These are phyloP conservation scores for Ennomos fuscantarius DNA, from an alignment of 2,888 invertebrate species.

Conservation along the genomic window DNA sequence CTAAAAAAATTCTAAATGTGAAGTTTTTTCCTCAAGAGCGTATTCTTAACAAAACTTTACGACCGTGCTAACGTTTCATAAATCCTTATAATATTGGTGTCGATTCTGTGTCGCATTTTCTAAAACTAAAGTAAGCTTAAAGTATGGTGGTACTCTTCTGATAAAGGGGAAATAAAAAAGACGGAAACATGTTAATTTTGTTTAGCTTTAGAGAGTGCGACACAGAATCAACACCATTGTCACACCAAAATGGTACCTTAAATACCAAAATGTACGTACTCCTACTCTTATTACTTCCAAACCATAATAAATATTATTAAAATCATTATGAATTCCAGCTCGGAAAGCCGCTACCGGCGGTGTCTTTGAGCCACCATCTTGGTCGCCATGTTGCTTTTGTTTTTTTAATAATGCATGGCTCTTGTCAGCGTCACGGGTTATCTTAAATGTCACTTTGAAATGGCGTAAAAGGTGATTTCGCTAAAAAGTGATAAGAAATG, in stretches of 20 bases:
- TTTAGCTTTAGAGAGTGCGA: too few species aligned
- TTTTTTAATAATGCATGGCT: slow-evolving; percentile 74
- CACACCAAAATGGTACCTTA: slow-evolving; percentile 52
- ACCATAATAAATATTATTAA: slow-evolving; percentile 79
- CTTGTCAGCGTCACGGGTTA: slow-evolving; percentile 75
- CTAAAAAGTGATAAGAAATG: slow-evolving; percentile 46
- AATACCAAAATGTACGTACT: slow-evolving; percentile 37
- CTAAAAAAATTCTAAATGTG: too few species aligned
- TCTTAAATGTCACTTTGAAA: slow-evolving; percentile 57
- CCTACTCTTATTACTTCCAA: slow-evolving; percentile 61
- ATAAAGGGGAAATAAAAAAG: too few species aligned
- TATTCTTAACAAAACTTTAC: slow-evolving; percentile 1
- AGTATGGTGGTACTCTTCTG: too few species aligned
- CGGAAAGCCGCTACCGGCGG: slow-evolving; percentile 76
- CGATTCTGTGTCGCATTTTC: too few species aligned
- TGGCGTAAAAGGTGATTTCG: slow-evolving; percentile 56
- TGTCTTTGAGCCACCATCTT: slow-evolving; percentile 79
- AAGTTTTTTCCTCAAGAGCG: too few species aligned
- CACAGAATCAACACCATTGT: too few species aligned
- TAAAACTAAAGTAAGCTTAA: too few species aligned
- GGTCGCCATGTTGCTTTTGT: slow-evolving; percentile 76
- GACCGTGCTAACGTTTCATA: slow-evolving; percentile 9
- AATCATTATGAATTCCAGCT: slow-evolving; percentile 82
- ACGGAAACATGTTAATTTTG: too few species aligned
- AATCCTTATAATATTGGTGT: slow-evolving; percentile 26